Percentiles rank a stretch among this genome's conserved stretches.
phyloP scores from a whole-genome alignment of 2,797 vertebrate genomes.

The Thamnophis elegans region DNA sequence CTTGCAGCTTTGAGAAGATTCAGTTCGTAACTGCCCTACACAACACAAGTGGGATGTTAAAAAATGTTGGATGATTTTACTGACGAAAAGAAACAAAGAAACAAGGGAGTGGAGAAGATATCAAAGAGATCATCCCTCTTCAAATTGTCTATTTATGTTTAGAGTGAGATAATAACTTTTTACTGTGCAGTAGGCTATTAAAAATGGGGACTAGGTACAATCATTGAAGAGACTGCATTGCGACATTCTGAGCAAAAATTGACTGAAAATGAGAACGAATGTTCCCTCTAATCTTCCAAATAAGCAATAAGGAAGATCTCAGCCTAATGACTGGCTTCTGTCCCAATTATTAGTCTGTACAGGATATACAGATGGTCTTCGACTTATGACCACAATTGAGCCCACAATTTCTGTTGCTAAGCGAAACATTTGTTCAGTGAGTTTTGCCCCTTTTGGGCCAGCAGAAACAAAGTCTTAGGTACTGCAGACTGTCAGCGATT shows the following conservation, averaged over 20 bases:
- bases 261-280: not conserved
- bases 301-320: too few species aligned
- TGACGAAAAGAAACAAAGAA: not conserved
- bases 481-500: too few species aligned
- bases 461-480: too few species aligned
- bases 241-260: not conserved
- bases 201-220: not conserved
- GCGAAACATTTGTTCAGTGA: too few species aligned
- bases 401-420: too few species aligned
- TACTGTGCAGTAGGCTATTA: not conserved
- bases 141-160: not conserved
- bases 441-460: too few species aligned
- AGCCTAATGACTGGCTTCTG: too few species aligned
- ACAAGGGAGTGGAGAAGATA: not conserved
- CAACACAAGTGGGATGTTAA: not conserved
- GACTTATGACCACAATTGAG: too few species aligned
- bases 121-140: not conserved
- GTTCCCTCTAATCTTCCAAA: not conserved
- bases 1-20: not conserved
- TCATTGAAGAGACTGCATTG: not conserved
- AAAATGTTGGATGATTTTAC: not conserved
- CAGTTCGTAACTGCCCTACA: not conserved
- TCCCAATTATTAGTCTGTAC: too few species aligned
- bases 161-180: not conserved
- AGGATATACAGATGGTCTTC: too few species aligned